phyloP scores from a whole-genome alignment of 2,113 vertebrate genomes.

The Pomatostomus ruficeps region DNA sequence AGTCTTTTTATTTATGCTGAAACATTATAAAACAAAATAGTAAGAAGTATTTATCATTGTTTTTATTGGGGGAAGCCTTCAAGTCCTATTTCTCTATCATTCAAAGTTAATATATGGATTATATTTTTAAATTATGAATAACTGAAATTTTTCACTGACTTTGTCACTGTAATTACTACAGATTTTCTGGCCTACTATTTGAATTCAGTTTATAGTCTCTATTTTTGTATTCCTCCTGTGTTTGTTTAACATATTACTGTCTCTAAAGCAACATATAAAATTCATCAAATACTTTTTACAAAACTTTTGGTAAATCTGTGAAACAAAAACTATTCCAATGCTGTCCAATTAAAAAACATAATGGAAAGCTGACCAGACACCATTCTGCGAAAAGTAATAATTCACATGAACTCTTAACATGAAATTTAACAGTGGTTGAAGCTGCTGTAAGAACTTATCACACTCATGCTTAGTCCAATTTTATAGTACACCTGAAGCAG shows the following conservation, averaged over 20 bases:
- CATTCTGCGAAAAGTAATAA: neutral
- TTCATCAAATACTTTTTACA: fast-evolving
- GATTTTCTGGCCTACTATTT: neutral
- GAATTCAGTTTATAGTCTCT: neutral
- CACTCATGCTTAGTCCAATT: fast-evolving
- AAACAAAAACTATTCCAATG: neutral
- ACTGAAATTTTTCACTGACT: neutral
- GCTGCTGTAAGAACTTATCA: neutral
- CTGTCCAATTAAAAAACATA: neutral
- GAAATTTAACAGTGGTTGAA: neutral
- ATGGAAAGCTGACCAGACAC: neutral
- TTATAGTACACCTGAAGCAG: neutral
- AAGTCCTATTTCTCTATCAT: neutral
- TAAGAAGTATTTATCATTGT: neutral
- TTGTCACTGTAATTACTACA: neutral
- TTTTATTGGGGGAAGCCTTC: neutral
- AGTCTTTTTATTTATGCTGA: neutral
- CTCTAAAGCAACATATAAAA: neutral
- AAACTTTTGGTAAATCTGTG: neutral
- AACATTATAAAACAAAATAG: neutral
- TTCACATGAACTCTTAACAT: neutral
- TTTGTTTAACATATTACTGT: neutral
- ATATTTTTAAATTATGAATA: neutral
- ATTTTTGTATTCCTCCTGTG: neutral
- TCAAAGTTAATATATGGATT: neutral